Percentiles rank a stretch among this genome's conserved stretches.
Evolutionary conservation across 1,140 invertebrate genomes (phyloP).

Genomic region (Plectus sambesii): DNA sequence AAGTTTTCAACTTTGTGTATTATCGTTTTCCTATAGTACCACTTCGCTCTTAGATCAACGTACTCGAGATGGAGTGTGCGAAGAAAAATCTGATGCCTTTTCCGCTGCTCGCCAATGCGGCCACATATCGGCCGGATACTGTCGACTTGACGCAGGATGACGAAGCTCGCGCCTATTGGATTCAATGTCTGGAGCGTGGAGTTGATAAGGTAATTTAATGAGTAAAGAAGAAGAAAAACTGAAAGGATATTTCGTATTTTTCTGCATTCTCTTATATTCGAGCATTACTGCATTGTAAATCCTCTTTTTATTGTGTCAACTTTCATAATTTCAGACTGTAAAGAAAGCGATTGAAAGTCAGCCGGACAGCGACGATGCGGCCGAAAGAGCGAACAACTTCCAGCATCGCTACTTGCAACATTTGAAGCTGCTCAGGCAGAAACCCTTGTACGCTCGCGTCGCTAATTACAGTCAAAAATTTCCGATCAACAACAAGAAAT

Average conservation of each 20-base stretch:
- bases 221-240: neutral
- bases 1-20: too few relatives aligned
- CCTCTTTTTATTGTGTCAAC: neutral
- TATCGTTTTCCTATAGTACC: too few relatives aligned
- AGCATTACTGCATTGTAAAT: neutral
- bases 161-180: constrained; percentile 81
- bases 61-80: constrained; percentile 24
- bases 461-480: too few relatives aligned
- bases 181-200: constrained; percentile 73
- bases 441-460: constrained; percentile 62
- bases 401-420: constrained; percentile 71
- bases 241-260: neutral
- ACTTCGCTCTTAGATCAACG: constrained; percentile 11
- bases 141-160: constrained; percentile 71
- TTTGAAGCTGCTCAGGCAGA: constrained; percentile 53
- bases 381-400: constrained; percentile 66
- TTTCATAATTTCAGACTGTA: constrained; percentile 7
- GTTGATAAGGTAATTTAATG: constrained; percentile 46
- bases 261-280: too few relatives aligned
- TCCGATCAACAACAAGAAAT: too few relatives aligned
- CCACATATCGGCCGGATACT: constrained; percentile 70
- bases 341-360: constrained; percentile 62
- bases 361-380: constrained; percentile 59
- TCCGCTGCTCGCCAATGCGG: constrained; percentile 56
- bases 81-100: constrained; percentile 42